Conservation (phyloP, 2,797 vertebrate genomes). For the Philypnodon macrostomus region DNA sequence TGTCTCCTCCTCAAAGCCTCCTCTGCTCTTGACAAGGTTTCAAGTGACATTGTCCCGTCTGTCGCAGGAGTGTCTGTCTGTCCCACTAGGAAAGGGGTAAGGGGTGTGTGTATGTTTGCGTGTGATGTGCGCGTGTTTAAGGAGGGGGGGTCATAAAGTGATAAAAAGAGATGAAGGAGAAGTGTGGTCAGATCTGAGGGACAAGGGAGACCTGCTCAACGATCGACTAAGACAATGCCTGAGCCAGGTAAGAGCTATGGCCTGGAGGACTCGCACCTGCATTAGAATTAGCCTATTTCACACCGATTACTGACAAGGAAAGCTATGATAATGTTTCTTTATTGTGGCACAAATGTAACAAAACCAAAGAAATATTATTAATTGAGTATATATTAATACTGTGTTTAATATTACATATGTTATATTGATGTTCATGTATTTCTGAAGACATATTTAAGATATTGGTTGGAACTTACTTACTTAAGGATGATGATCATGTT, state of each 20-base stretch:
- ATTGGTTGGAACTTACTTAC: too few species aligned
- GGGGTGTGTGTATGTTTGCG: conserved; percentile 20
- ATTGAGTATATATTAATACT: too few species aligned
- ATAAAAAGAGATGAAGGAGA: conserved; percentile 74
- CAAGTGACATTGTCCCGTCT: conserved; percentile 71
- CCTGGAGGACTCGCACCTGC: conserved; percentile 4
- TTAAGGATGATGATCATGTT: too few species aligned
- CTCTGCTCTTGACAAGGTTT: conserved; percentile 68
- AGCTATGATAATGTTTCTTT: too few species aligned
- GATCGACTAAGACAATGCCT: conserved; percentile 71
- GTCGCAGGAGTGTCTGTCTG: conserved; percentile 26
- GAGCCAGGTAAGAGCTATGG: conserved; percentile 74
- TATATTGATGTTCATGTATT: too few species aligned
- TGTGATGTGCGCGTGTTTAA: conserved; percentile 1
- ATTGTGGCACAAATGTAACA: too few species aligned
- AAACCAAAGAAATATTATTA: too few species aligned
- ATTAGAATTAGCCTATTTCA: too few species aligned
- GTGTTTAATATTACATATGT: too few species aligned
- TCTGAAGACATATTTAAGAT: too few species aligned
- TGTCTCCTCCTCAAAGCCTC: conserved; percentile 42
- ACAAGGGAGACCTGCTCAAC: conserved; percentile 6
- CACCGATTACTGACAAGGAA: too few species aligned
- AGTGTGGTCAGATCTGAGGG: conserved; percentile 58
- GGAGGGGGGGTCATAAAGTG: conserved; percentile 34
- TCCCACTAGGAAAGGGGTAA: conserved; percentile 21